phyloP scores from a whole-genome alignment of 1,140 invertebrate genomes.

The Heliconius congener region DNA sequence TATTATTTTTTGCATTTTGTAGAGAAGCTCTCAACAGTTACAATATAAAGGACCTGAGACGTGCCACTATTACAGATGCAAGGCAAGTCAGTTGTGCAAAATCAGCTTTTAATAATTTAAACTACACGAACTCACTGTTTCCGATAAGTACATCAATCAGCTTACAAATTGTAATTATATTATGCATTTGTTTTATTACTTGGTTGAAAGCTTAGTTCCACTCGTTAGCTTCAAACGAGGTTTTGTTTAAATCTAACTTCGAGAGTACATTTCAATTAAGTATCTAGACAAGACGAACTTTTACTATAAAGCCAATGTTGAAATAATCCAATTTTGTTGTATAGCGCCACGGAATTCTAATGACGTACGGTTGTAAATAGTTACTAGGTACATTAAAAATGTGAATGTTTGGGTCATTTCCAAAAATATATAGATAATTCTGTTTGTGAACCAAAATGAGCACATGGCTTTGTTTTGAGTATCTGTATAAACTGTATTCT shows the following conservation, averaged over 20 bases:
- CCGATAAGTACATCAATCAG: background rate
- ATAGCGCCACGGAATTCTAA: slow-evolving; percentile 14
- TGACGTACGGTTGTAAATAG: background rate
- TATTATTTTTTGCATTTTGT: too few relatives aligned
- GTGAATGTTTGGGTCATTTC: background rate
- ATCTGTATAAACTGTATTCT: too few relatives aligned
- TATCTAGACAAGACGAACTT: slow-evolving; percentile 22
- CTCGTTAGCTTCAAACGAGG: slow-evolving; percentile 15
- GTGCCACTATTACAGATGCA: background rate
- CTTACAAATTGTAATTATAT: background rate
- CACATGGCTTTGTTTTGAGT: too few relatives aligned
- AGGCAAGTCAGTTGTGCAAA: background rate
- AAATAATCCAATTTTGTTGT: slow-evolving; percentile 9
- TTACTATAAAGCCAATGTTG: slow-evolving; percentile 16
- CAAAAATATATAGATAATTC: background rate
- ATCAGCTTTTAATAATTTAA: background rate
- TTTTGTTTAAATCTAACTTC: slow-evolving; percentile 24
- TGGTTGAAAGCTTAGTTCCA: slow-evolving; percentile 3
- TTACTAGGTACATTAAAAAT: background rate
- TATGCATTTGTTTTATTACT: slow-evolving; percentile 9
- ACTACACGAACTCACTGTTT: background rate
- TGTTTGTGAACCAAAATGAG: background rate
- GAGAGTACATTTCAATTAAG: slow-evolving; percentile 26
- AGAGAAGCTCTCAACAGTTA: background rate
- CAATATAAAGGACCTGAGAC: background rate